These are phyloP conservation scores for Euglossa dilemma DNA, from an alignment of 1,140 invertebrate species.

Conservation along the genomic window DNA sequence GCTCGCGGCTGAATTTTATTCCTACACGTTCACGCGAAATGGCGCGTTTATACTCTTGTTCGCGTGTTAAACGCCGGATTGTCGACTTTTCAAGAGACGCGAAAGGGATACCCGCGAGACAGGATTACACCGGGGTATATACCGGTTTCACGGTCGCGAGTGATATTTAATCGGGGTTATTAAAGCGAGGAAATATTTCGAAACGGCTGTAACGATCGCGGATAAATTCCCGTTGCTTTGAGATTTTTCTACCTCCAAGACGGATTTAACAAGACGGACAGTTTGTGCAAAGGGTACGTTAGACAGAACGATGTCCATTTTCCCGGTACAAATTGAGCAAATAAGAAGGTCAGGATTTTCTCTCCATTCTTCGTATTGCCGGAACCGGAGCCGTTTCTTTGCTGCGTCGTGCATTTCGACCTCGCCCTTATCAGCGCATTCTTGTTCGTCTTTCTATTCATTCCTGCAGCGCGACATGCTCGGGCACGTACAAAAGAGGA, in stretches of 20 bases:
- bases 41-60: neutral
- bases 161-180: neutral
- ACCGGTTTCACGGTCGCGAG: neutral
- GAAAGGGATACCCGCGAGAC: neutral
- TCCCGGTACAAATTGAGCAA: conserved; percentile 27
- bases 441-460: conserved; percentile 38
- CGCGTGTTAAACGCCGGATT: neutral
- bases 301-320: conserved; percentile 36
- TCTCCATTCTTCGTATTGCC: conserved; percentile 33
- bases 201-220: too few relatives aligned
- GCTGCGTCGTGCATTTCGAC: conserved; percentile 4
- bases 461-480: neutral
- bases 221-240: neutral
- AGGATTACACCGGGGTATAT: neutral
- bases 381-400: neutral
- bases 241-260: neutral
- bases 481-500: neutral
- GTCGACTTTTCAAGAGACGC: neutral
- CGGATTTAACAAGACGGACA: conserved; percentile 5
- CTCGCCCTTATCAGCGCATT: conserved; percentile 33
- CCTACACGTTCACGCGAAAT: neutral
- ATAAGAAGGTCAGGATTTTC: conserved; percentile 6
- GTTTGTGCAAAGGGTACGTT: conserved; percentile 6
- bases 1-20: conserved; percentile 4
- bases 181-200: too few relatives aligned